A percentile compares a stretch with the other conserved stretches of the same genome.
These are phyloP conservation scores for Loris lydekkerianus DNA, from an alignment of 2,797 vertebrate species.

Conservation along the genomic window DNA sequence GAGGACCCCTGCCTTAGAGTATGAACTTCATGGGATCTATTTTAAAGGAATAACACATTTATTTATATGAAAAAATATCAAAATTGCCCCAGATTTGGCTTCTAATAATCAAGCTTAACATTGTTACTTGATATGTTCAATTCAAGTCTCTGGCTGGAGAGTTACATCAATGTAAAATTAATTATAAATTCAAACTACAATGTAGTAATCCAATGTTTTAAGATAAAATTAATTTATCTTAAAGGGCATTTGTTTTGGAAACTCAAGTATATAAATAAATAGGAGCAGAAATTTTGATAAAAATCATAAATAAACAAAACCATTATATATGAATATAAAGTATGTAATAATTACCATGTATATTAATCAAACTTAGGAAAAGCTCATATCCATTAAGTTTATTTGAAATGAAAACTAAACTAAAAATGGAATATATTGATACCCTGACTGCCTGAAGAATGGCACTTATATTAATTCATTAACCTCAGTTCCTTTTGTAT, in stretches of 20 bases:
- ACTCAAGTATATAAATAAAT: not conserved
- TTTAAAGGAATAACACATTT: not conserved
- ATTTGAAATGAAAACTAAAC: not conserved
- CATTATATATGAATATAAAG: not conserved
- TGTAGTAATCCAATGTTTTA: not conserved
- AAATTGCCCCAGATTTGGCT: not conserved
- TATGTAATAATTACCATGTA: not conserved
- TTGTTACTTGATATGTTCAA: not conserved
- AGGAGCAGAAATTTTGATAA: conserved; percentile 27
- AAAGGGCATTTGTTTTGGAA: not conserved
- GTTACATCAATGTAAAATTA: not conserved
- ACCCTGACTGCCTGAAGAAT: not conserved
- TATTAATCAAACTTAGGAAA: not conserved
- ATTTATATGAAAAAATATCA: not conserved
- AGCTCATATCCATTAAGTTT: not conserved
- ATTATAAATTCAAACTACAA: not conserved
- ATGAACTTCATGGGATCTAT: not conserved
- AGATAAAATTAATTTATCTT: not conserved
- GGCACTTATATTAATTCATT: not conserved
- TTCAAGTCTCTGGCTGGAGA: not conserved
- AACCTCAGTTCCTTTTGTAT: not conserved
- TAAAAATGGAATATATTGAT: not conserved
- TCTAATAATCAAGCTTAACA: not conserved
- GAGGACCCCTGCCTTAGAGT: not conserved
- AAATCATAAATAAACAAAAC: not conserved